Evolutionary conservation across 2,113 vertebrate species (phyloP).

Genomic region (Odobenus rosmarus): DNA sequence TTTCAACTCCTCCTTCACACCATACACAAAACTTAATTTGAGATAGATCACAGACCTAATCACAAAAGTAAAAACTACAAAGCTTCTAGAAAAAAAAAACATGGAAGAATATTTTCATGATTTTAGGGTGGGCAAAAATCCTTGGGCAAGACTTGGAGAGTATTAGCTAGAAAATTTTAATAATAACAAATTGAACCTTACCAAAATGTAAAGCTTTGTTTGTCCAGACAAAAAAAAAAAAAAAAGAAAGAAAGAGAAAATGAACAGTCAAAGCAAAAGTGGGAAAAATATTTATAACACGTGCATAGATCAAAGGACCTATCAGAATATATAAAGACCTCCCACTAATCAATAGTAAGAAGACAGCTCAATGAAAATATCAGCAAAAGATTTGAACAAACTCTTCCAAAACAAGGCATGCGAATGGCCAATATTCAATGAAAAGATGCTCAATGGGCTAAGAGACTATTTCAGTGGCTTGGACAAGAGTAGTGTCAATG

Average conservation of each 20-base stretch:
- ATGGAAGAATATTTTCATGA: neutral
- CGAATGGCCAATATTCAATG: neutral
- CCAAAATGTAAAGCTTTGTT: neutral
- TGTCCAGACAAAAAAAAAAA: neutral
- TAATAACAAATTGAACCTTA: neutral
- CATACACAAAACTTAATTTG: neutral
- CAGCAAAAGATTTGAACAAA: neutral
- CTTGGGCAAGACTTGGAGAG: neutral
- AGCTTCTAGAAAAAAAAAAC: neutral
- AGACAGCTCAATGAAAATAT: neutral
- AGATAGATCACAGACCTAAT: neutral
- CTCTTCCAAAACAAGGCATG: neutral
- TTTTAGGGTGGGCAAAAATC: neutral
- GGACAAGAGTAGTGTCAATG: neutral
- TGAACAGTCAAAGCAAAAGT: neutral
- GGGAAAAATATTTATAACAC: neutral
- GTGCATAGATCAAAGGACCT: neutral
- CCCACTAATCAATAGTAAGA: neutral
- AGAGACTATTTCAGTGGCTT: neutral
- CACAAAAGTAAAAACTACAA: neutral
- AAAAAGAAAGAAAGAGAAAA: neutral
- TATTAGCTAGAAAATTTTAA: slow-evolving; percentile 10
- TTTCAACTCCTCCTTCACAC: neutral
- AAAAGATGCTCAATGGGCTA: neutral
- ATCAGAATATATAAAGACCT: neutral